Conservation (phyloP, 2,888 invertebrate species). For the Melieria crassipennis region DNA sequence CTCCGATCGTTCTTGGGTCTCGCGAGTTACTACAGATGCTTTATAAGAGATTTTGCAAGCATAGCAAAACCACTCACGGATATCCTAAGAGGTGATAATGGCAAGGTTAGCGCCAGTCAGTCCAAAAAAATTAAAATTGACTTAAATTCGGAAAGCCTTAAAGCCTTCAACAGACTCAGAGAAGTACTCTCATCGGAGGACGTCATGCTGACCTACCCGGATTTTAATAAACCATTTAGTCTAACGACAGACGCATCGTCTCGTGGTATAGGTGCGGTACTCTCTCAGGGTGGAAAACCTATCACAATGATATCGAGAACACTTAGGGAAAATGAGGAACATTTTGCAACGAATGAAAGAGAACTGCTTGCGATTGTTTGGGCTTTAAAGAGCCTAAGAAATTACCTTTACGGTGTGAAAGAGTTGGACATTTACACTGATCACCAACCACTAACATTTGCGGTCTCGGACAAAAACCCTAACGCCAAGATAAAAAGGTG, state of each 20-base stretch:
- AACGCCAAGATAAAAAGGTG: background rate
- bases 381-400: background rate
- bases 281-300: slow-evolving; percentile 5
- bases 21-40: slow-evolving; percentile 1
- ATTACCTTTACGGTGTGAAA: slow-evolving; percentile 7
- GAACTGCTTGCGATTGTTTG: slow-evolving; percentile 7
- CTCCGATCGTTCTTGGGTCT: slow-evolving; percentile 5
- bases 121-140: slow-evolving; percentile 4
- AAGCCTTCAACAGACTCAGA: background rate
- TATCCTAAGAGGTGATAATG: slow-evolving; percentile 8
- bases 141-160: background rate
- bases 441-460: slow-evolving; percentile 8
- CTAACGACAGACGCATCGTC: slow-evolving; percentile 10
- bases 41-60: slow-evolving; percentile 6
- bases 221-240: background rate
- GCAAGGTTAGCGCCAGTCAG: background rate
- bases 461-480: slow-evolving; percentile 10
- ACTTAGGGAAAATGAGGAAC: background rate
- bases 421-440: slow-evolving; percentile 6
- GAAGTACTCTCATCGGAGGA: slow-evolving; percentile 2
- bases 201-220: slow-evolving; percentile 2
- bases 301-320: slow-evolving; percentile 5
- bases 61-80: slow-evolving; percentile 5
- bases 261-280: background rate
- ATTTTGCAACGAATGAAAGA: slow-evolving; percentile 4